Percentiles rank a stretch among this genome's conserved stretches.
phyloP scores from a whole-genome alignment of 2,888 invertebrate genomes.

The Busseola fusca region DNA sequence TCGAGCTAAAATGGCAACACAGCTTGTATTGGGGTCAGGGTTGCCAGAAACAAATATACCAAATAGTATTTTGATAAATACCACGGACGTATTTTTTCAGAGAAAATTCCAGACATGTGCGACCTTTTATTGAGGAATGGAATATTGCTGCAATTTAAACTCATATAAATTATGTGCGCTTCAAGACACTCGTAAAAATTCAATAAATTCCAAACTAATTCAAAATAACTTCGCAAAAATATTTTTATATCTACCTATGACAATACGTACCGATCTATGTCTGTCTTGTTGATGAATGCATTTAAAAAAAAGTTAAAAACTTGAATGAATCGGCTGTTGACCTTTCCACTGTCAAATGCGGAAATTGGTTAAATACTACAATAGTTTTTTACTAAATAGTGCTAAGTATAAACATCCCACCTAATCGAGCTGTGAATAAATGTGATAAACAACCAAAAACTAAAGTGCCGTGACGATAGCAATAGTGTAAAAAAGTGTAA shows the following conservation, averaged over 20 bases:
- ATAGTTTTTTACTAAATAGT: constrained; percentile 69
- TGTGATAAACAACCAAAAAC: constrained; percentile 70
- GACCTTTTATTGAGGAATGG: constrained; percentile 13
- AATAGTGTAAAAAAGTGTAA: constrained; percentile 62
- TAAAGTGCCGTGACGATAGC: constrained; percentile 63
- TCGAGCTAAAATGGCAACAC: too few species aligned
- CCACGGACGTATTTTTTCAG: too few species aligned
- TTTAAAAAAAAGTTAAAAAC: constrained; percentile 61
- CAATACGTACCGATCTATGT: constrained; percentile 9
- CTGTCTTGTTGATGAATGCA: constrained; percentile 34
- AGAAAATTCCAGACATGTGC: constrained; percentile 9
- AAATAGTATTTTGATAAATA: too few species aligned
- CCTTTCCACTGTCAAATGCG: constrained; percentile 83
- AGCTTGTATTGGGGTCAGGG: too few species aligned
- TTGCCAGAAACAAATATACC: too few species aligned
- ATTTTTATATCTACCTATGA: neutral
- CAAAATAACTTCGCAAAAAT: constrained; percentile 32
- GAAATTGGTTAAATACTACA: constrained; percentile 74
- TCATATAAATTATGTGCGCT: neutral
- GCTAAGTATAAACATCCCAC: constrained; percentile 63
- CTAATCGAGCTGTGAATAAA: constrained; percentile 68
- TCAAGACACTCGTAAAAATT: neutral
- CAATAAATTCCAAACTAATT: neutral
- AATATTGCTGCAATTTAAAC: constrained; percentile 25
- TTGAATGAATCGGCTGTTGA: constrained; percentile 82